Base-by-base conservation (phyloP, 2,113 vertebrate genomes). In the Vidua chalybeata region DNA sequence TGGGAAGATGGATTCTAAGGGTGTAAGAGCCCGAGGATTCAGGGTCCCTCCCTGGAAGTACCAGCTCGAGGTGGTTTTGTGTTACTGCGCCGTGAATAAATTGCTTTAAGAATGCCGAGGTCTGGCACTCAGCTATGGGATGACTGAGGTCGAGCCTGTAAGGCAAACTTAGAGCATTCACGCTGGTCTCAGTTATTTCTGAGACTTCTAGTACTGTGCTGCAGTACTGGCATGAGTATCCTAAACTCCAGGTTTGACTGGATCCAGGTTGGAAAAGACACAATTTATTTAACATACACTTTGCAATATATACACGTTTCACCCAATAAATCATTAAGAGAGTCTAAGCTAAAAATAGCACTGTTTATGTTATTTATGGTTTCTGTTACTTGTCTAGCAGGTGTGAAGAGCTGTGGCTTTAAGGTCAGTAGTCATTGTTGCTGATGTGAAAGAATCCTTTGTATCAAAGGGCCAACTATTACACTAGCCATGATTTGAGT, bases 11-110 rank as follows among this genome's bases (percentile, higher is more conserved):
- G 28, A 4, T 17, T 55, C 4, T 5, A 56, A 28, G 10, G 27
- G 19, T 16, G 11, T 12, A 5, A 66, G 19, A 80, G 14, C 67
- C 18, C 27, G 10, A 8, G 45, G 31, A 45, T 31, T 10, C 33
- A 28, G 13, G 10, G 12, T 13, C 3, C 2, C 4, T 10, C 6
- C 17, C 31, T 45, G 31, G 21, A 37, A 31, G 35, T 11, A 22
- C 8, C 43, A 51, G 6, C 43, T 43, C 0, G 3, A 43, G 31
- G 6, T 28, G 22, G 3, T 13, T 73, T 58, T 15, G 27, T 23
- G 26, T 56, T 33, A 3, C 26, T 56, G 20, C 0, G 0, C n/a
- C 0, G 0, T 19, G 43, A 37, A 23, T 23, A 51, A 66, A 51
- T 43, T 28, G 3, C 27, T 51, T 10, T 51, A 23, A 51, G 12